Conservation (phyloP, 2,888 invertebrate species). For the Drosophila neotestacea region DNA sequence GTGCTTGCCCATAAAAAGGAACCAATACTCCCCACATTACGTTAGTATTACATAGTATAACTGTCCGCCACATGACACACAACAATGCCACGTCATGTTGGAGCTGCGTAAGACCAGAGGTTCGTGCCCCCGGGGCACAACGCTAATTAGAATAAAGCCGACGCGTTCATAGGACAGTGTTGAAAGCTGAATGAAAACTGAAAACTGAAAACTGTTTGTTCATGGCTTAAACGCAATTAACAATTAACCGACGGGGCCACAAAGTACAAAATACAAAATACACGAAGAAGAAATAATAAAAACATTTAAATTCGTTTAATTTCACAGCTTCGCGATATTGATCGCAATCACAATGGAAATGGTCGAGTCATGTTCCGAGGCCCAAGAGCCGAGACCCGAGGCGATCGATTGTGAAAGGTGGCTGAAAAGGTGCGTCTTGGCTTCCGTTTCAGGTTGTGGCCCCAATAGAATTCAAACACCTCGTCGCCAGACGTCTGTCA, state of each 20-base stretch:
- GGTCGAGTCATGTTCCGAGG: conserved; percentile 57
- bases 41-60: neutral
- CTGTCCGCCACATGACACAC: conserved; percentile 33
- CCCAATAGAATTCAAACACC: conserved; percentile 80
- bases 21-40: neutral
- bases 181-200: conserved; percentile 15
- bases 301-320: conserved; percentile 71
- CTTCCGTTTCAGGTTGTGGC: conserved; percentile 50
- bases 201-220: conserved; percentile 63
- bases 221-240: conserved; percentile 71
- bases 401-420: conserved; percentile 55
- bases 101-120: conserved; percentile 70
- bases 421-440: conserved; percentile 35
- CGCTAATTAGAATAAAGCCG: conserved; percentile 82
- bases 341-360: conserved; percentile 48
- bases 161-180: conserved; percentile 20
- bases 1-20: no score
- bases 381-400: neutral
- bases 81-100: conserved; percentile 62
- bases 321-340: conserved; percentile 62
- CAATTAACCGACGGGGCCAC: conserved; percentile 30
- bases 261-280: no score
- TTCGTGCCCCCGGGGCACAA: conserved; percentile 50
- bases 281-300: conserved; percentile 11
- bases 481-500: conserved; percentile 47